Evolutionary conservation across 2,113 vertebrate species (phyloP), one percentile per base, ranked within the genome.

Genomic region (Percina caprodes): DNA sequence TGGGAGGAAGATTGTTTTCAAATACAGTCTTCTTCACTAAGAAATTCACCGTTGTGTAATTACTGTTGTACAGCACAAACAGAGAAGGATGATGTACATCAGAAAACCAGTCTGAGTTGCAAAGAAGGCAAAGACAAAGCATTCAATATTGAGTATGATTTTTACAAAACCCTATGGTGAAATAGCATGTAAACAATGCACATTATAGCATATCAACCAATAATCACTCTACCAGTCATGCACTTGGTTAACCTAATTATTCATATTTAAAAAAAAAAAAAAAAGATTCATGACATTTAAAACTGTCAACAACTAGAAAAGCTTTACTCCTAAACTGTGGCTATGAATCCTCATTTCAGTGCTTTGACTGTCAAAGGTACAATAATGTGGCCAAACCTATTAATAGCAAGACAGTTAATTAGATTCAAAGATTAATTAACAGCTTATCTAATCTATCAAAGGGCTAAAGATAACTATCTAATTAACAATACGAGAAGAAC

Each of bases 401-500:
- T 88, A 84, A 92, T 90, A 90, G 90, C 60, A 79, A 46, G 83
- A 88, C 67, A 85, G 92, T 94, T 94, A 93, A 94, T 93, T 92
- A 93, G 92, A 94, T 92, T 72, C 74, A 90, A 89, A 92, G 90
- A 93, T 93, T 92, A 94, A 94, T 93, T 92, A 93, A 93, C 61
- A 0, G 78, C 87, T 92, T 87, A 92, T 91, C 92, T 91, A 80
- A 87, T 93, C 86, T 58, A 92, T 92, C 82, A 85, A 79, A 88
- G 78, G 71, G 90, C 92, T 93, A 91, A 94, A 93, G 93, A 94
- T 93, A 94, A 92, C 89, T 54, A 94, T 94, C 92, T 92, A 92
- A 93, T 93, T 93, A 93, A 93, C 89, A 88, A 82, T 85, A 59
- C 35, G 80, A 82, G 82, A 83, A 62, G 81, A 88, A 74, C 68